Evolutionary conservation across 2,113 vertebrate species (phyloP).

Genomic region (Hypomesus transpacificus): DNA sequence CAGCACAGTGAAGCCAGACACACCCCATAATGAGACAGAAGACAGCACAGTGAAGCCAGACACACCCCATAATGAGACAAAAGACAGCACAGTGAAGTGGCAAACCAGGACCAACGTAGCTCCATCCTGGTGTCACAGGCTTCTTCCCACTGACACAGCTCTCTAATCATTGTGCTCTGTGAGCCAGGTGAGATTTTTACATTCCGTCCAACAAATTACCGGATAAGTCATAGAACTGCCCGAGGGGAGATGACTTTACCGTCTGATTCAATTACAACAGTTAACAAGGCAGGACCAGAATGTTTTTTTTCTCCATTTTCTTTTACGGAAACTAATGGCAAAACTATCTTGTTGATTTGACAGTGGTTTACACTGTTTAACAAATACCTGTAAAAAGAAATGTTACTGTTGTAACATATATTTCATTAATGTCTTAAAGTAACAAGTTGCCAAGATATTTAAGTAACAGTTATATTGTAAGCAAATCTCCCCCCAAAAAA

Average conservation of each 20-base stretch:
- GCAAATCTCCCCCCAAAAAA: too few relatives aligned
- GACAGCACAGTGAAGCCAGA: not conserved
- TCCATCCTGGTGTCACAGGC: not conserved
- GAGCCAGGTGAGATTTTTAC: conserved; percentile 16
- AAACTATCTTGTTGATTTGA: not conserved
- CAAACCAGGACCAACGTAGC: not conserved
- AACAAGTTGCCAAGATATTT: too few relatives aligned
- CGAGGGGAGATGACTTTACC: conserved; percentile 2
- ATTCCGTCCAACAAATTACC: conserved; percentile 7
- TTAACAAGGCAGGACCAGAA: conserved; percentile 24
- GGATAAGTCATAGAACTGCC: not conserved
- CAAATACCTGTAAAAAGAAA: too few relatives aligned
- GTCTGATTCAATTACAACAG: conserved; percentile 17
- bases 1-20: not conserved
- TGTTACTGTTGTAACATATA: too few relatives aligned
- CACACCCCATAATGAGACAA: too few relatives aligned
- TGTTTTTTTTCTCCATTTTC: not conserved
- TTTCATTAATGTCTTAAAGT: too few relatives aligned
- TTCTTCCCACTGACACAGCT: conserved; percentile 5
- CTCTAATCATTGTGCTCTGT: conserved; percentile 19
- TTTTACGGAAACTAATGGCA: too few relatives aligned
- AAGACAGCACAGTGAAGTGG: not conserved
- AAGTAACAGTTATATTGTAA: too few relatives aligned
- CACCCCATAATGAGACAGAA: too few relatives aligned
- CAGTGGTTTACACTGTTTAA: not conserved